Evolutionary conservation across 2,888 invertebrate species (phyloP).

Genomic region (Ophion ellenae): DNA sequence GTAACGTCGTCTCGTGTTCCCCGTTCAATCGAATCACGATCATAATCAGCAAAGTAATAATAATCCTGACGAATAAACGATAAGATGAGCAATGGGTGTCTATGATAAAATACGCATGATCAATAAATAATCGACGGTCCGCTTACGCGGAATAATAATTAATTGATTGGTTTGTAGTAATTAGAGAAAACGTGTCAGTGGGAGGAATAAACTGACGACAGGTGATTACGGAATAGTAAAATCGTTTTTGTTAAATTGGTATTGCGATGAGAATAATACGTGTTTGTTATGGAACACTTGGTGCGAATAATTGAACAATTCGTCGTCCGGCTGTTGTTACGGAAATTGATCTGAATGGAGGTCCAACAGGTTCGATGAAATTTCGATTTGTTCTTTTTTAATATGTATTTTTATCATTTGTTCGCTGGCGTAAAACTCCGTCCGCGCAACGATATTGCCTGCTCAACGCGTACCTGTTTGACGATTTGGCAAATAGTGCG

Average conservation of each 20-base stretch:
- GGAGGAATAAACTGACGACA: too few species aligned
- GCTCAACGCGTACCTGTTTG: constrained; percentile 1
- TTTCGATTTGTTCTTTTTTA: background rate
- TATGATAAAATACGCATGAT: background rate
- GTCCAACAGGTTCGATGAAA: background rate
- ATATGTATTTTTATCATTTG: background rate
- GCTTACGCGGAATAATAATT: background rate
- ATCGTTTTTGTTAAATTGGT: background rate
- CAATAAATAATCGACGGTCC: background rate
- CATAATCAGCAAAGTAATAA: background rate
- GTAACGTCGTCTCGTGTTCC: background rate
- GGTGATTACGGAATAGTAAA: background rate
- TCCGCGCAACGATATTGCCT: background rate
- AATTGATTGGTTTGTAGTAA: background rate
- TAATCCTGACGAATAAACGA: background rate
- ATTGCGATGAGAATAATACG: too few species aligned
- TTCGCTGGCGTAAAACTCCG: background rate
- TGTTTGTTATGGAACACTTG: too few species aligned
- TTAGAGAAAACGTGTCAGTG: background rate
- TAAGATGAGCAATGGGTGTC: background rate
- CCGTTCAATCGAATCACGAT: background rate
- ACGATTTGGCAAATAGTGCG: constrained; percentile 20
- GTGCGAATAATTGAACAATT: too few species aligned
- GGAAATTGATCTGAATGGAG: background rate
- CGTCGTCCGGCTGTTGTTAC: too few species aligned